These are phyloP conservation scores for Gila orcuttii DNA, from an alignment of 2,113 vertebrate genomes.

Conservation along the genomic window DNA sequence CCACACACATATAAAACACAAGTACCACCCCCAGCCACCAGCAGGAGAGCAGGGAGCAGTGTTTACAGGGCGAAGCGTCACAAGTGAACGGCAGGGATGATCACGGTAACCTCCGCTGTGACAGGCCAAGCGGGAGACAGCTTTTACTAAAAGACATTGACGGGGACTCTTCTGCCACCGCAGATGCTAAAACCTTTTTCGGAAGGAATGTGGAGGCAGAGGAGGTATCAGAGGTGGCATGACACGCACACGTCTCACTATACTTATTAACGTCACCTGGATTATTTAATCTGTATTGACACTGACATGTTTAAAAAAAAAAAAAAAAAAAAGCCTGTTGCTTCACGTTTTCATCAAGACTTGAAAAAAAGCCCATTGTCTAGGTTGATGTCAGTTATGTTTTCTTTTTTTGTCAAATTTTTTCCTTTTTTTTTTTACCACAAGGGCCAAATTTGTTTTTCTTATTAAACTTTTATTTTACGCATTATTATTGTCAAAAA, in stretches of 20 bases:
- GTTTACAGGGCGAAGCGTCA: neutral
- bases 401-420: neutral
- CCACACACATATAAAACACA: conserved; percentile 11
- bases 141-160: conserved; percentile 32
- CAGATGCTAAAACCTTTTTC: conserved; percentile 38
- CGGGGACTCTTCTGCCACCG: conserved; percentile 2
- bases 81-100: conserved; percentile 27
- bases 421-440: neutral
- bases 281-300: conserved; percentile 30
- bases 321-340: neutral
- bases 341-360: neutral
- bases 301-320: neutral
- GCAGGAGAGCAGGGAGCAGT: conserved; percentile 3
- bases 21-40: conserved; percentile 17
- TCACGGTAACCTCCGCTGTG: conserved; percentile 22
- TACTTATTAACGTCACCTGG: conserved; percentile 34
- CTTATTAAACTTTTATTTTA: neutral
- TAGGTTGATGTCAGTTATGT: neutral
- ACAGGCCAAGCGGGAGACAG: conserved; percentile 24
- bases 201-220: conserved; percentile 25
- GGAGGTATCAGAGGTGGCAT: conserved; percentile 35
- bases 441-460: neutral
- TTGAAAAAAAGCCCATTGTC: neutral
- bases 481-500: too few species aligned
- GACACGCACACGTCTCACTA: conserved; percentile 30